Base-by-base conservation (phyloP, 2,888 invertebrate species). In the Philhelius pedissequus region DNA sequence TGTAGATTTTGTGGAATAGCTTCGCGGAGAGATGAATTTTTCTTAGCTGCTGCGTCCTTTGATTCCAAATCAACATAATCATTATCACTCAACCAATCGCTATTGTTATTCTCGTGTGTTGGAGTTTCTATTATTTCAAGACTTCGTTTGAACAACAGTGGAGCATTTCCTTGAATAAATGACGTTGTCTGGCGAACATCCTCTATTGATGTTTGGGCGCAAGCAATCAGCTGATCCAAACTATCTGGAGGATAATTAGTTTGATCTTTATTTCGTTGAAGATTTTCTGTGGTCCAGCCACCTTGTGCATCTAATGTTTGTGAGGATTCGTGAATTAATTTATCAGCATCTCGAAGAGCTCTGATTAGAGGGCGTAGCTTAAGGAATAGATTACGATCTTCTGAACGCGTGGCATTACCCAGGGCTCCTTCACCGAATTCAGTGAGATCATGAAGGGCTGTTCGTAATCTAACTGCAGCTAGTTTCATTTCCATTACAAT, bases 131-230 rank as follows among this genome's bases (percentile, higher is more conserved):
- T 18, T 11, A 76, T 35, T 91, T 90, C 90, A 78, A 92, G 68
- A 25, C 83, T 82, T 87, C 93, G 93, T 93, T 95, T 97, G 92
- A 95, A 97, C 2, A 96, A 92, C 73, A 96, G 92, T 77, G 95
- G 95, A 48, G 96, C 96, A 90, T 96, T 96, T 79, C 96, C 96
- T 92, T 96, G 97, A 88, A 98, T 97, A 89, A 98, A 97, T 13
- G 97, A 97, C 18, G 97, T 96, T 15, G 97, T 95, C 90, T 97
- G 96, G 86, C 97, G 93, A 43, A 98, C 97, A 92, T 98, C 97
- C 90, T 97, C 96, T 0, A 96, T 96, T 30, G 98, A 93, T 8
- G 96, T 96, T 89, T 96, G 94, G 15, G 97, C 95, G 89, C 97
- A 96, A 9, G 96, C 95, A 86, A 98, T 95, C 79, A 99, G 93